Evolutionary conservation across 1,140 invertebrate genomes (phyloP), one percentile per base, ranked within the genome.

Genomic region (Palaemon carinicauda): DNA sequence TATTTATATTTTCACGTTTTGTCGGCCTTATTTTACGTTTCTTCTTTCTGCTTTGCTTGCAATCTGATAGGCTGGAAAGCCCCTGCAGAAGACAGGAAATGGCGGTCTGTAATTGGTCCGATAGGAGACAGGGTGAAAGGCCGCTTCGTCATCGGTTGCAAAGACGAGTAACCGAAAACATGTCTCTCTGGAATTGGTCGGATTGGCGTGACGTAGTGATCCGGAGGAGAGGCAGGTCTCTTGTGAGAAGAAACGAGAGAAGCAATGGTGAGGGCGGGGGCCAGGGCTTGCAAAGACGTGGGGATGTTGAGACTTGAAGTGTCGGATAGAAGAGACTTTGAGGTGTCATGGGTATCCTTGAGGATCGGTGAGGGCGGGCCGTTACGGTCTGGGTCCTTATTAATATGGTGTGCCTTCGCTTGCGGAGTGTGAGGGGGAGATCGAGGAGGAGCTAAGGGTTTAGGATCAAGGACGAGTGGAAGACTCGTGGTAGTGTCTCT

Each of bases 121-220:
- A 85, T 85, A 4, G 82, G 82, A 41, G 82, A 78, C 53, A 85
- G 82, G 27, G 82, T 85, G 74, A 85, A 85, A 77, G 82, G 82
- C 82, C 82, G 53, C 82, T 85, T 85, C 33, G 82, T 85, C 82
- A 85, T 77, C 51, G 82, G 82, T 54, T 85, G 82, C 69, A 85
- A 41, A 41, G 82, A 75, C 29, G 81, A 60, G 74, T 85, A 85
- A 51, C 82, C 82, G 54, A 85, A 85, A 74, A 65, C 71, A 54
- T 85, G 82, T 53, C 82, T 53, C 82, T 85, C 82, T 7, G 82
- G 82, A 75, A 85, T 85, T 33, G 82, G 82, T 85, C 82, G 74
- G 82, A 85, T 85, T 29, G 82, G 82, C 4, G 82, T 85, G 74
- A 85, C 82, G 74, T 85, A 85, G 33, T 85, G 82, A 50, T 85